Evolutionary conservation across 2,888 invertebrate species (phyloP).

Genomic region (Unio delphinus): DNA sequence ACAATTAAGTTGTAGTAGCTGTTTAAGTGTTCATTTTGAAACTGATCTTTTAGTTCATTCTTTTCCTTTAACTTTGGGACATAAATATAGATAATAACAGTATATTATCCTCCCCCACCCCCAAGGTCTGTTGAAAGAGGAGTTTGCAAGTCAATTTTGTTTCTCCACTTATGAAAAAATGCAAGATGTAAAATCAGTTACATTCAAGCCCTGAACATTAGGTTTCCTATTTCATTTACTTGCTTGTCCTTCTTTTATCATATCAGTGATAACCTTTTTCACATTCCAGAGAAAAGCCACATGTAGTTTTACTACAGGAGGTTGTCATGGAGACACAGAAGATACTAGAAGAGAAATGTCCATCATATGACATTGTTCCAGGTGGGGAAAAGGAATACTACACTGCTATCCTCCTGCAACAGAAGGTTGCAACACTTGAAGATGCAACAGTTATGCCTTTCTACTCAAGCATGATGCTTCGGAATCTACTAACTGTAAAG

Average conservation of each 20-base stretch:
- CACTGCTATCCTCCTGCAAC: slow-evolving; percentile 72
- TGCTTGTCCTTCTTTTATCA: neutral
- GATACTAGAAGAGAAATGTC: slow-evolving; percentile 69
- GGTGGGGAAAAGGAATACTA: slow-evolving; percentile 70
- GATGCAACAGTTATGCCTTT: slow-evolving; percentile 73
- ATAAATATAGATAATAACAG: no score
- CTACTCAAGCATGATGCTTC: slow-evolving; percentile 73
- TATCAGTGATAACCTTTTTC: neutral
- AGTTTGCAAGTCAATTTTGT: no score
- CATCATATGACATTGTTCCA: slow-evolving; percentile 45
- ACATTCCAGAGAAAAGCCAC: slow-evolving; percentile 73
- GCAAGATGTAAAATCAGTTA: no score
- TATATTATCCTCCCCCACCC: no score
- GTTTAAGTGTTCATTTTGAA: no score
- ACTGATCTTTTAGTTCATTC: no score
- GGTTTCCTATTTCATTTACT: neutral
- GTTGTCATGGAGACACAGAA: slow-evolving; percentile 72
- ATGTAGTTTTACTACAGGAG: slow-evolving; percentile 77
- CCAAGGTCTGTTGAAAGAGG: no score
- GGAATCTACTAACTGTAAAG: slow-evolving; percentile 74
- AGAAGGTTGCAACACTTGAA: slow-evolving; percentile 68
- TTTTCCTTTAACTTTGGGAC: no score
- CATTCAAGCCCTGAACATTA: no score
- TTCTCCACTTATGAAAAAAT: no score
- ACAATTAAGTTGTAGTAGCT: no score